Evolutionary conservation across 2,797 vertebrate species (phyloP).

Genomic region (Poecilia wingei): DNA sequence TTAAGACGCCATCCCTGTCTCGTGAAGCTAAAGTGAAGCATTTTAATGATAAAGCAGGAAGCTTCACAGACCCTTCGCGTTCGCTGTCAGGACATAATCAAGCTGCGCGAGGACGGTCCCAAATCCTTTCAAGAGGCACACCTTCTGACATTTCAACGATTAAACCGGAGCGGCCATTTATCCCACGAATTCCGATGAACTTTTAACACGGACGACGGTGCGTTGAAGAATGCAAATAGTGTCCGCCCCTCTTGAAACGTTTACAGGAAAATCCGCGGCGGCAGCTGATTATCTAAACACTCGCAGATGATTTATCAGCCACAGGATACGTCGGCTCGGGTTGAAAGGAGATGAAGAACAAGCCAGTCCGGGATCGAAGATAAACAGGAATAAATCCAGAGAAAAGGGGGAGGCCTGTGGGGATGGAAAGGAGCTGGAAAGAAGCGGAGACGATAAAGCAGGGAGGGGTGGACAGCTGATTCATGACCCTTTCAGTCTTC

Average conservation of each 20-base stretch:
- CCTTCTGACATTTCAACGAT: constrained; percentile 81
- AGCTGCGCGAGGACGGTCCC: constrained; percentile 42
- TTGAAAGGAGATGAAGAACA: constrained; percentile 72
- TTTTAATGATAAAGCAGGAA: constrained; percentile 69
- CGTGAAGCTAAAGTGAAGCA: constrained; percentile 28
- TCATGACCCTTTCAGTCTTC: constrained; percentile 75
- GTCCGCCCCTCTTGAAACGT: constrained; percentile 65
- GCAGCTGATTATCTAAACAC: constrained; percentile 77
- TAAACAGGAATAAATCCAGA: constrained; percentile 81
- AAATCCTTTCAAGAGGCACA: constrained; percentile 59
- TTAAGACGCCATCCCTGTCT: constrained; percentile 11
- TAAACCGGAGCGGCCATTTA: constrained; percentile 51
- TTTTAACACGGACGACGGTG: constrained; percentile 68
- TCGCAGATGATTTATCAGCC: constrained; percentile 72
- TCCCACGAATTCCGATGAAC: constrained; percentile 73
- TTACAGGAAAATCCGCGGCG: constrained; percentile 75
- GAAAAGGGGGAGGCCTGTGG: constrained; percentile 48
- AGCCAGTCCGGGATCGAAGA: constrained; percentile 75
- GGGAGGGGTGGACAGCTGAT: constrained; percentile 63
- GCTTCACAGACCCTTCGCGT: constrained; percentile 43
- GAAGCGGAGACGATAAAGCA: constrained; percentile 58
- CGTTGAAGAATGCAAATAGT: constrained; percentile 79
- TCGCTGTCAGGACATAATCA: constrained; percentile 57
- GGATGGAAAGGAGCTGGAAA: constrained; percentile 68
- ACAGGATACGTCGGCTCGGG: constrained; percentile 65